phyloP scores from a whole-genome alignment of 2,113 vertebrate genomes.

The Ia io region DNA sequence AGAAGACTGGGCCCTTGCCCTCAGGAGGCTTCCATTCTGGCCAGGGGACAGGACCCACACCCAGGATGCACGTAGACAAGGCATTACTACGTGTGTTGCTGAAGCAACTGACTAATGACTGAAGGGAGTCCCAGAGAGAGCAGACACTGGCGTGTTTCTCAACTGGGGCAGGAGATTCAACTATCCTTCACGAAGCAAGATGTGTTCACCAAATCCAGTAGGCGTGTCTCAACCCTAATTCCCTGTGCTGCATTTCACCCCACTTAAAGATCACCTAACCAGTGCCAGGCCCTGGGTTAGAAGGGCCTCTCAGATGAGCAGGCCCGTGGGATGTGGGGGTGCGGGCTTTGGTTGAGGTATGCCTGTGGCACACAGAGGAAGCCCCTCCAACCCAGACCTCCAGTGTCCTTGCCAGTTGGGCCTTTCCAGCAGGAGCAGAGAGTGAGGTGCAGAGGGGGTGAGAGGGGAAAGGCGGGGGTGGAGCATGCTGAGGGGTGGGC shows the following conservation, averaged over 20 bases:
- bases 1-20: background rate
- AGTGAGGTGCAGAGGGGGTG: background rate
- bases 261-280: background rate
- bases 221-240: background rate
- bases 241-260: background rate
- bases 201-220: background rate
- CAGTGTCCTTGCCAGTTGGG: background rate
- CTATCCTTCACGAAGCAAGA: background rate
- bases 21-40: background rate
- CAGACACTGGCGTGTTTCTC: background rate
- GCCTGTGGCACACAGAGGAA: background rate
- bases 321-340: fast-evolving
- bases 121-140: background rate
- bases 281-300: background rate
- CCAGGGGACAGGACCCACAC: background rate
- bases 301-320: background rate
- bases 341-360: background rate
- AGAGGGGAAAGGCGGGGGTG: background rate
- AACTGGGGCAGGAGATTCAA: background rate
- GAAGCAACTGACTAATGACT: constrained; percentile 8
- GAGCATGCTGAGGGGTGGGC: background rate
- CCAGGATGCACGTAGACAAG: background rate
- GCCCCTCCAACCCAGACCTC: background rate
- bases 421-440: background rate
- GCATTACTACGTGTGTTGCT: background rate